These are phyloP conservation scores for Saguinus midas DNA, from an alignment of 2,113 vertebrate genomes.

Conservation along the genomic window DNA sequence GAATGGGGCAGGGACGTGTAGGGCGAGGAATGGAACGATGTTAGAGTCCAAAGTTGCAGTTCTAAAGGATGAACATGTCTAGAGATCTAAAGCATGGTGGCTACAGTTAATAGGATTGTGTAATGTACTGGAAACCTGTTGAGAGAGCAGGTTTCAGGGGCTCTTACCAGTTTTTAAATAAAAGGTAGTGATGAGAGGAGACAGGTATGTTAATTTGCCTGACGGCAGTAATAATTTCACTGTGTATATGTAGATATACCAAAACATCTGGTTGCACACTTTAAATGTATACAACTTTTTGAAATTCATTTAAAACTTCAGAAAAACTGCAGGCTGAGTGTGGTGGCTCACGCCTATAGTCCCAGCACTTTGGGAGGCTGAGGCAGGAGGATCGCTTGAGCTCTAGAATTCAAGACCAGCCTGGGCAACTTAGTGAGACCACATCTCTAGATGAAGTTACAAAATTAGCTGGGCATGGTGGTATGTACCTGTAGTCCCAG, in stretches of 20 bases:
- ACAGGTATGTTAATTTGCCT: background rate
- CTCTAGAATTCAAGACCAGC: too few species aligned
- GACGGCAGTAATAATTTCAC: background rate
- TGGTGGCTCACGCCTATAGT: too few species aligned
- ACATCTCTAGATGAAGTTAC: too few species aligned
- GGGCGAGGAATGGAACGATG: background rate
- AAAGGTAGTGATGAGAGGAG: background rate
- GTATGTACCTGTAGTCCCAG: too few species aligned
- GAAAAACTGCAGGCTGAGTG: too few species aligned
- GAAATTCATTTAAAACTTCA: background rate
- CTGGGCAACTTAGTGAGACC: too few species aligned
- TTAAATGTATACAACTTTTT: background rate
- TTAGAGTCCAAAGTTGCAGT: background rate
- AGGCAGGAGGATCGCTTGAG: too few species aligned
- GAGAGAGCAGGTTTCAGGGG: background rate
- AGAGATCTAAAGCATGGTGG: background rate
- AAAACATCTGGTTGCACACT: background rate
- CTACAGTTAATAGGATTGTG: fast-evolving
- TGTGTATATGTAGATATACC: background rate
- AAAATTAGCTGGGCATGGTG: too few species aligned
- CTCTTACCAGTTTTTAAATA: background rate
- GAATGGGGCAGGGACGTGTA: background rate
- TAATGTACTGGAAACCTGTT: background rate
- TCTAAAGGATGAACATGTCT: background rate
- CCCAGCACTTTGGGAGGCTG: too few species aligned